Conservation (phyloP, 2,797 vertebrate genomes). For the Sebastes jordani region DNA sequence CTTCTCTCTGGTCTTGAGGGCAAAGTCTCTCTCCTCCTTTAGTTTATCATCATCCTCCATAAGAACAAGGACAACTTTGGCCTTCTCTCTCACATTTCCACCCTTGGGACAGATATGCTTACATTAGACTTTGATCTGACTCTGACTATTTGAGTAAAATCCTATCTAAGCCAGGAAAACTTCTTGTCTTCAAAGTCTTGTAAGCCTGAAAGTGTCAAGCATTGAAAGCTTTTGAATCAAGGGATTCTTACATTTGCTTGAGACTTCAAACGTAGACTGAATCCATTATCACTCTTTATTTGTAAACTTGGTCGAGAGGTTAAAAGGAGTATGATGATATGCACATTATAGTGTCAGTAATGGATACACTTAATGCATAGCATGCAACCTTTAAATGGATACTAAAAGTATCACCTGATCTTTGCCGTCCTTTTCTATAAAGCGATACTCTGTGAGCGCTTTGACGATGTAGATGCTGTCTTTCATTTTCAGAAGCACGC, state of each 20-base stretch:
- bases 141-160: background rate
- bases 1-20: constrained; percentile 96
- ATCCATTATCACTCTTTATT: background rate
- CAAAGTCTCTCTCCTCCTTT: constrained; percentile 93
- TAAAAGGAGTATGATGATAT: background rate
- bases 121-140: constrained; percentile 3
- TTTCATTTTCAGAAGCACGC: constrained; percentile 93
- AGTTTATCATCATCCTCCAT: constrained; percentile 94
- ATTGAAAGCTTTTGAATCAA: background rate
- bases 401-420: constrained; percentile 84
- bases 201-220: background rate
- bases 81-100: constrained; percentile 94
- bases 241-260: background rate
- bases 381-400: background rate
- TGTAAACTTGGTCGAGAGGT: background rate
- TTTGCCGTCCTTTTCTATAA: constrained; percentile 94
- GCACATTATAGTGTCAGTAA: background rate
- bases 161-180: background rate
- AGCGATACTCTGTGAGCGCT: constrained; percentile 94
- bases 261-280: background rate
- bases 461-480: constrained; percentile 97
- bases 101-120: constrained; percentile 77
- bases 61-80: constrained; percentile 92
- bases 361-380: background rate
- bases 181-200: background rate